Conservation (phyloP, 1,140 invertebrate genomes). For the Eupeodes corollae region DNA sequence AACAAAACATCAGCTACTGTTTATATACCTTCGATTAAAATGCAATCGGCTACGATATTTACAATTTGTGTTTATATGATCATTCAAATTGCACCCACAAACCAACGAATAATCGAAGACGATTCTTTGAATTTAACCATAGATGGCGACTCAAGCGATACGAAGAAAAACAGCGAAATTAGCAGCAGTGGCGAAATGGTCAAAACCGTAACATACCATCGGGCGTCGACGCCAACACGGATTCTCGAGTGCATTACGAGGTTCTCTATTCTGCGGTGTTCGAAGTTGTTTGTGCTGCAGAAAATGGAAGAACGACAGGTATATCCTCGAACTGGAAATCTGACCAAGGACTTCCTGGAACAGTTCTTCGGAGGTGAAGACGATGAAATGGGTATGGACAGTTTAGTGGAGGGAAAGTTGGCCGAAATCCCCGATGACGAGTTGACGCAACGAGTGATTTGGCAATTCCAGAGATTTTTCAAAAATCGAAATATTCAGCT, state of each 20-base stretch:
- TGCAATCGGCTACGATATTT: too few relatives aligned
- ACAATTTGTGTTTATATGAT: too few relatives aligned
- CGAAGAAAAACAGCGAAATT: neutral
- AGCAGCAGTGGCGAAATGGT: neutral
- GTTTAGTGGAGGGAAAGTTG: constrained; percentile 22
- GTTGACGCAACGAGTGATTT: constrained; percentile 23
- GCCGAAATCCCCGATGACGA: constrained; percentile 25
- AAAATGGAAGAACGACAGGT: constrained; percentile 26
- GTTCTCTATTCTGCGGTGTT: constrained; percentile 26
- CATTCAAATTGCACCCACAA: too few relatives aligned
- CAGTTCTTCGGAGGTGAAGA: constrained; percentile 21
- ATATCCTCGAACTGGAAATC: constrained; percentile 19
- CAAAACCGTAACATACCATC: constrained; percentile 26
- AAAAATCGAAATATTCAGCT: constrained; percentile 34
- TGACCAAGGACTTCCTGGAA: constrained; percentile 31
- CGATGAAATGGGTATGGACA: constrained; percentile 22
- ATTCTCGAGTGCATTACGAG: constrained; percentile 29
- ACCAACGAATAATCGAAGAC: too few relatives aligned
- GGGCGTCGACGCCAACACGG: constrained; percentile 29
- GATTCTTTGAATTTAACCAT: neutral
- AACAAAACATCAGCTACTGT: too few relatives aligned
- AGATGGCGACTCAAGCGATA: neutral
- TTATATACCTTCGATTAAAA: too few relatives aligned
- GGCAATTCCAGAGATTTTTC: constrained; percentile 30
- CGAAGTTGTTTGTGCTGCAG: constrained; percentile 33